These are phyloP conservation scores for Metopolophium dirhodum DNA, from an alignment of 1,140 invertebrate species.

Conservation along the genomic window DNA sequence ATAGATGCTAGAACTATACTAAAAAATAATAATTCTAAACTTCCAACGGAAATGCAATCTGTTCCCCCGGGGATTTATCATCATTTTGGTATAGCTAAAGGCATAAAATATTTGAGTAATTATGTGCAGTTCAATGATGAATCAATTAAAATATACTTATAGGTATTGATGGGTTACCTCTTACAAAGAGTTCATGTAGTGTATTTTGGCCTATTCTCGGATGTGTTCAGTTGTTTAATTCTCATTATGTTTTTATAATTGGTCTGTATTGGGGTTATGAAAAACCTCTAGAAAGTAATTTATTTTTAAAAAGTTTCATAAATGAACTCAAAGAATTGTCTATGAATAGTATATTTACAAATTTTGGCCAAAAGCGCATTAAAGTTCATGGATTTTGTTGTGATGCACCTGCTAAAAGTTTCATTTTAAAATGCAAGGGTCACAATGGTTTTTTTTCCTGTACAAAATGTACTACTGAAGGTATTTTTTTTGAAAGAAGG, in stretches of 20 bases:
- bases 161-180: neutral
- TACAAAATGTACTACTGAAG: neutral
- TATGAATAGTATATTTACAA: neutral
- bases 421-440: neutral
- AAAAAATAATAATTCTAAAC: neutral
- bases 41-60: neutral
- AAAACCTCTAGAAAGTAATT: neutral
- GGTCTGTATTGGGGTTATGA: neutral
- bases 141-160: neutral
- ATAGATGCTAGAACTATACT: neutral
- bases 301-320: neutral
- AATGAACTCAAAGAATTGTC: neutral
- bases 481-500: neutral
- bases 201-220: neutral
- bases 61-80: neutral
- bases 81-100: neutral
- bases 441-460: slow-evolving; percentile 1
- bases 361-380: neutral
- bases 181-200: neutral
- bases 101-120: neutral
- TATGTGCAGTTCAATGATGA: neutral
- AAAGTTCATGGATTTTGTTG: neutral
- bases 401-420: neutral
- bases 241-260: neutral
- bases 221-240: neutral